phyloP scores from a whole-genome alignment of 2,888 invertebrate genomes.

The Orchestes rusci region DNA sequence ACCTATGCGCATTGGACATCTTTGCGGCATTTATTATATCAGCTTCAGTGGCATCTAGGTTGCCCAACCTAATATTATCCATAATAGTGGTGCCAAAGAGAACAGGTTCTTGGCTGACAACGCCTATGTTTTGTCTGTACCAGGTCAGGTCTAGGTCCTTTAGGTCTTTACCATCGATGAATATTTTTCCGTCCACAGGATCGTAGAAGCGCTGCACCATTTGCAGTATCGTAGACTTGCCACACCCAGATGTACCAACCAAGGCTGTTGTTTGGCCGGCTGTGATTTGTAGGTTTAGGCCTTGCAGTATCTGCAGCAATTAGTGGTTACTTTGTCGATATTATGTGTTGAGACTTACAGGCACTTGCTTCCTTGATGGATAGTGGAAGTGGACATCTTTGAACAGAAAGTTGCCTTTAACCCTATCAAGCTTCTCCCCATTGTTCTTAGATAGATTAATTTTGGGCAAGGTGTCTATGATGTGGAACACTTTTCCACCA shows the following conservation, averaged over 20 bases:
- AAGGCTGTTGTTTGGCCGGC: constrained; percentile 70
- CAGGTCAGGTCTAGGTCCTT: constrained; percentile 69
- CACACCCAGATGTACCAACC: constrained; percentile 68
- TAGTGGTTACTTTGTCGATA: too few species aligned
- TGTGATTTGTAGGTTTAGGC: constrained; percentile 56
- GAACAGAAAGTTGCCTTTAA: constrained; percentile 64
- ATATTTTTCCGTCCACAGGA: constrained; percentile 57
- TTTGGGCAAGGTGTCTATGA: constrained; percentile 66
- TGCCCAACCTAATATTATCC: constrained; percentile 77
- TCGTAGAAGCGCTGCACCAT: constrained; percentile 72
- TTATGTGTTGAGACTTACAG: too few species aligned
- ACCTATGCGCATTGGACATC: constrained; percentile 71
- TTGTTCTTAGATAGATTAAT: constrained; percentile 63
- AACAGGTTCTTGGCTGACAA: constrained; percentile 87
- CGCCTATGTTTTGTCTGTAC: constrained; percentile 73
- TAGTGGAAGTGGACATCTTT: constrained; percentile 70
- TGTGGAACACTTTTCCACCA: constrained; percentile 65
- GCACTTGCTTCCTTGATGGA: constrained; percentile 69
- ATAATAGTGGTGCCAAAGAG: constrained; percentile 77
- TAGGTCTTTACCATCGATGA: constrained; percentile 60
- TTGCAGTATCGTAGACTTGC: constrained; percentile 71
- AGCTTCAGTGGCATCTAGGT: constrained; percentile 55
- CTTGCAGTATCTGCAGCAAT: constrained; percentile 51
- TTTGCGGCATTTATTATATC: constrained; percentile 64
- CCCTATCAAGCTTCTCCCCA: constrained; percentile 52